Conservation (phyloP, 2,888 invertebrate genomes). For the Macrosoma leucophasiata region DNA sequence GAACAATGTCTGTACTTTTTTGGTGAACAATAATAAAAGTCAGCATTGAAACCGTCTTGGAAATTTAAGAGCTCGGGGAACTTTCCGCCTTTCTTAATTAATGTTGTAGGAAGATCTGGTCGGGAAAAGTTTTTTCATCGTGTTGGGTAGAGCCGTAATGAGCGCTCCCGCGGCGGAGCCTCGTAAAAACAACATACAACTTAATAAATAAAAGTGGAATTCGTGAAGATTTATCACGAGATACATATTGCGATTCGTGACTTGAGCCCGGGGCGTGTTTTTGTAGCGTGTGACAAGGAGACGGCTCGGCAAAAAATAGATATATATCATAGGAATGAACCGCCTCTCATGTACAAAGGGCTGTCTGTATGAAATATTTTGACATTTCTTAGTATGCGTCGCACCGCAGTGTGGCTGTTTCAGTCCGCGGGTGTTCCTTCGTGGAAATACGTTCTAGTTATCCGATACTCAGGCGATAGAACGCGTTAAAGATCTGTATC, state of each 20-base stretch:
- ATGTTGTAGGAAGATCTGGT: conserved; percentile 69
- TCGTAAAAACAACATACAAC: conserved; percentile 73
- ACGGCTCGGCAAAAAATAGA: conserved; percentile 50
- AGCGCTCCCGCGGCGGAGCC: conserved; percentile 60
- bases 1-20: conserved; percentile 47
- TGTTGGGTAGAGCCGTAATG: conserved; percentile 58
- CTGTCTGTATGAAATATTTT: conserved; percentile 61
- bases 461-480: neutral
- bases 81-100: conserved; percentile 65
- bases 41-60: conserved; percentile 39
- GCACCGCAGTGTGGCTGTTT: conserved; percentile 31
- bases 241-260: conserved; percentile 60
- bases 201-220: conserved; percentile 73
- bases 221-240: conserved; percentile 68
- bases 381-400: conserved; percentile 62
- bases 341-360: conserved; percentile 51
- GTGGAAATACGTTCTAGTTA: conserved; percentile 40
- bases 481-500: conserved; percentile 1
- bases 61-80: conserved; percentile 46
- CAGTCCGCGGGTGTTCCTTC: conserved; percentile 46
- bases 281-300: conserved; percentile 42
- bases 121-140: conserved; percentile 72
- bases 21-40: conserved; percentile 65
- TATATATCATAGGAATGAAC: conserved; percentile 52
- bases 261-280: conserved; percentile 48